Conservation (phyloP, 2,797 vertebrate genomes). For the Fundulus diaphanus region DNA sequence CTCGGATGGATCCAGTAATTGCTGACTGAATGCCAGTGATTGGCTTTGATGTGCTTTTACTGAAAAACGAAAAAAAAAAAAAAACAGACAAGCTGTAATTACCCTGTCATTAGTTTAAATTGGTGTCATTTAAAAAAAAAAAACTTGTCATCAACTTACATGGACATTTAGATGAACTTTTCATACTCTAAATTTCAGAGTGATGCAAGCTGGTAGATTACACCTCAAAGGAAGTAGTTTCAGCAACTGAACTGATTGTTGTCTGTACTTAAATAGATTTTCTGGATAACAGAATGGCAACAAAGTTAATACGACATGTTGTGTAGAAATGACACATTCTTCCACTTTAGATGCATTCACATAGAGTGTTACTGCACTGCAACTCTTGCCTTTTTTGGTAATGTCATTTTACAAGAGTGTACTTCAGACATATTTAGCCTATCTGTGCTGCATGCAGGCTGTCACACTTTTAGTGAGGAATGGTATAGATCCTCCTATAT, state of each 20-base stretch:
- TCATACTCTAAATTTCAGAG: not conserved
- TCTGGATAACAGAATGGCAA: constrained; percentile 45
- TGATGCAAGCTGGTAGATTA: not conserved
- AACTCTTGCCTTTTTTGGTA: constrained; percentile 42
- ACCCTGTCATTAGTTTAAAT: constrained; percentile 22
- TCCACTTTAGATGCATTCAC: constrained; percentile 32
- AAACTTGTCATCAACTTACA: not conserved
- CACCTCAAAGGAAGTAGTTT: constrained; percentile 17
- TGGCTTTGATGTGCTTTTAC: constrained; percentile 53
- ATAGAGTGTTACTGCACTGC: constrained; percentile 23
- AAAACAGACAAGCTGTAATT: constrained; percentile 23
- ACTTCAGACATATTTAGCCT: constrained; percentile 44
- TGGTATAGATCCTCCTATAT: constrained; percentile 4
- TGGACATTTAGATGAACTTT: not conserved
- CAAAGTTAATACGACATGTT: constrained; percentile 55
- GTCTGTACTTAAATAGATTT: constrained; percentile 57
- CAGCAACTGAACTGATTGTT: constrained; percentile 50
- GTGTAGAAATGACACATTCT: constrained; percentile 47
- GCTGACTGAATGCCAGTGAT: constrained; percentile 52
- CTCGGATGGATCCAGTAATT: constrained; percentile 65
- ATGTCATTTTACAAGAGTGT: constrained; percentile 15
- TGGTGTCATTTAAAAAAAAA: not conserved
- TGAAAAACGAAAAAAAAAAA: constrained; percentile 41
- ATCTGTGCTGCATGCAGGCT: constrained; percentile 43
- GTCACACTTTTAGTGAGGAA: constrained; percentile 17